These are phyloP conservation scores for Hemaris fuciformis DNA, from an alignment of 2,888 invertebrate species.

Conservation along the genomic window DNA sequence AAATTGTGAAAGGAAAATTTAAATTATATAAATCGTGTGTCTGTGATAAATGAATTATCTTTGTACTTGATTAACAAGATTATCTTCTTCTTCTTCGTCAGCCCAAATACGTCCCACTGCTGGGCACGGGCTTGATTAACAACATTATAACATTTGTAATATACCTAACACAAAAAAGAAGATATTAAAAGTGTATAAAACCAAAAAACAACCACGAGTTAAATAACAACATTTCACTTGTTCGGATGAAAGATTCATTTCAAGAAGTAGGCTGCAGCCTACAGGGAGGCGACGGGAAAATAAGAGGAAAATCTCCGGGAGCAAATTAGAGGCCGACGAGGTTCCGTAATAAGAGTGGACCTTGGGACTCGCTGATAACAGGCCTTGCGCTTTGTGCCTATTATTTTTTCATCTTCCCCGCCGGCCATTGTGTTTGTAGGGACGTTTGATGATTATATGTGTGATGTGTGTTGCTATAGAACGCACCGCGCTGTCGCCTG, in stretches of 20 bases:
- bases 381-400: constrained; percentile 64
- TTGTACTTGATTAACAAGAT: too few relatives aligned
- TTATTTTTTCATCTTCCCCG: constrained; percentile 67
- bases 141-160: too few relatives aligned
- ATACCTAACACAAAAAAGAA: background rate
- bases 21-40: too few relatives aligned
- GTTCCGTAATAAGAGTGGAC: constrained; percentile 69
- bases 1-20: too few relatives aligned
- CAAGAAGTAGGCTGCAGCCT: constrained; percentile 42
- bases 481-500: too few relatives aligned
- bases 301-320: constrained; percentile 58
- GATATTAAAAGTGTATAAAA: background rate
- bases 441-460: background rate
- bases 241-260: constrained; percentile 45
- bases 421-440: constrained; percentile 46
- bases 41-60: too few relatives aligned
- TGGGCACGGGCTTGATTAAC: too few relatives aligned
- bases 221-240: constrained; percentile 34
- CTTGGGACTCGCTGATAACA: constrained; percentile 60
- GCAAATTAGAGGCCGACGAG: constrained; percentile 68
- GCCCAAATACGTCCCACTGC: too few relatives aligned
- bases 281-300: constrained; percentile 51
- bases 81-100: too few relatives aligned
- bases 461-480: too few relatives aligned
- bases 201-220: constrained; percentile 2